Conservation (phyloP, 2,113 vertebrate species). For the Tauraco erythrolophus region DNA sequence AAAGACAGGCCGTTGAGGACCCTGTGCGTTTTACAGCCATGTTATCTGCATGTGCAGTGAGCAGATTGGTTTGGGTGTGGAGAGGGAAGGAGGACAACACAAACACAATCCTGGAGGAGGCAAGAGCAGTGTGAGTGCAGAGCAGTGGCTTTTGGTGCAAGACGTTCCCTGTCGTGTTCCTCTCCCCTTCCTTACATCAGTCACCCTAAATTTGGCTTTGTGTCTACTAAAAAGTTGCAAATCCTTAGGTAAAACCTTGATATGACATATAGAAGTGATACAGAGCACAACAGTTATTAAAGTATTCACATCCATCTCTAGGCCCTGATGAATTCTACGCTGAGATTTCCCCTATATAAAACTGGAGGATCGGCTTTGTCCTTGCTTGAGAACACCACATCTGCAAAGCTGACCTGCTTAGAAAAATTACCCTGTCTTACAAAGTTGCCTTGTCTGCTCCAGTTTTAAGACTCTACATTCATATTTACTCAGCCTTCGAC, state of each 20-base stretch:
- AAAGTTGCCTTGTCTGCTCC: neutral
- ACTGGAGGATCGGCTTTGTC: rapidly evolving
- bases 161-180: rapidly evolving
- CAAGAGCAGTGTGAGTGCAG: rapidly evolving
- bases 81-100: neutral
- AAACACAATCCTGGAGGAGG: rapidly evolving
- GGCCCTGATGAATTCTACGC: neutral
- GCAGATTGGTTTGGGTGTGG: neutral
- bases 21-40: rapidly evolving
- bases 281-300: no score
- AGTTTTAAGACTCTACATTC: neutral
- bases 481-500: neutral
- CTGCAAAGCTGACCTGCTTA: neutral
- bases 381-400: neutral
- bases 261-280: rapidly evolving
- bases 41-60: rapidly evolving
- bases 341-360: rapidly evolving
- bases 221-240: neutral
- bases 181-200: neutral
- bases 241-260: neutral
- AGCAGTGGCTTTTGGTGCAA: neutral
- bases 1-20: no score
- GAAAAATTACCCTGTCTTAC: neutral
- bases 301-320: rapidly evolving
- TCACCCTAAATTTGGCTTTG: neutral